These are phyloP conservation scores for Drosophila prostipennis DNA, from an alignment of 2,888 invertebrate genomes.

Conservation along the genomic window DNA sequence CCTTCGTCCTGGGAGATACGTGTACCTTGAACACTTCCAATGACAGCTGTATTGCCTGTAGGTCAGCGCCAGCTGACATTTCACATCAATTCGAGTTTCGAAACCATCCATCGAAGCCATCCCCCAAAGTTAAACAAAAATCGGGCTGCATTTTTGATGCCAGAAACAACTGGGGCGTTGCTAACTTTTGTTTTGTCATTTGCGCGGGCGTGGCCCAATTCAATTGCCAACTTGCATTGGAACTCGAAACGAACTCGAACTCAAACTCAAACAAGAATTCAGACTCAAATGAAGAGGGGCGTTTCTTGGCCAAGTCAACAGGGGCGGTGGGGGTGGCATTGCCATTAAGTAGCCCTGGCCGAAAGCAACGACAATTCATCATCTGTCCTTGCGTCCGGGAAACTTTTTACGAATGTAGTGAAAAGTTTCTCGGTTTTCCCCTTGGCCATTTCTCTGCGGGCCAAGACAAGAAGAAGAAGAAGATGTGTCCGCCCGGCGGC, in stretches of 20 bases:
- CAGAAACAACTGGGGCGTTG: slow-evolving; percentile 59
- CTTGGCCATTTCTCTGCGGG: slow-evolving; percentile 46
- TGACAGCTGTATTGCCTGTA: slow-evolving; percentile 42
- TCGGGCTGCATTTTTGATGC: slow-evolving; percentile 53
- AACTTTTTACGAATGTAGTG: slow-evolving; percentile 54
- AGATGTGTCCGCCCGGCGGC: slow-evolving; percentile 53
- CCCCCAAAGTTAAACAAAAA: slow-evolving; percentile 46
- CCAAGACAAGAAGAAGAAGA: slow-evolving; percentile 48
- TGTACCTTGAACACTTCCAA: slow-evolving; percentile 60
- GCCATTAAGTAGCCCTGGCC: slow-evolving; percentile 56
- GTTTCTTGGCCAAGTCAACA: slow-evolving; percentile 54
- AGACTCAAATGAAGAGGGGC: slow-evolving; percentile 13
- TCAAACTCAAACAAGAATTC: slow-evolving; percentile 60
- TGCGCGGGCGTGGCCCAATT: slow-evolving; percentile 63
- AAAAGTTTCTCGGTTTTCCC: slow-evolving; percentile 55
- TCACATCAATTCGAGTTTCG: slow-evolving; percentile 52
- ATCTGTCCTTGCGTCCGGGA: slow-evolving; percentile 18
- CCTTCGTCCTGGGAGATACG: slow-evolving; percentile 56
- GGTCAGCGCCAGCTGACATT: slow-evolving; percentile 52
- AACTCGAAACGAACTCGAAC: slow-evolving; percentile 37
- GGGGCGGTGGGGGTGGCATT: slow-evolving; percentile 19
- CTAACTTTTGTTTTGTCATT: slow-evolving; percentile 40
- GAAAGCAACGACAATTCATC: slow-evolving; percentile 51
- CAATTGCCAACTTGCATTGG: slow-evolving; percentile 72
- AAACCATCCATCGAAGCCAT: background rate